These are phyloP conservation scores for Disparrhopalites patrizii DNA, from an alignment of 2,888 invertebrate genomes.

Conservation along the genomic window DNA sequence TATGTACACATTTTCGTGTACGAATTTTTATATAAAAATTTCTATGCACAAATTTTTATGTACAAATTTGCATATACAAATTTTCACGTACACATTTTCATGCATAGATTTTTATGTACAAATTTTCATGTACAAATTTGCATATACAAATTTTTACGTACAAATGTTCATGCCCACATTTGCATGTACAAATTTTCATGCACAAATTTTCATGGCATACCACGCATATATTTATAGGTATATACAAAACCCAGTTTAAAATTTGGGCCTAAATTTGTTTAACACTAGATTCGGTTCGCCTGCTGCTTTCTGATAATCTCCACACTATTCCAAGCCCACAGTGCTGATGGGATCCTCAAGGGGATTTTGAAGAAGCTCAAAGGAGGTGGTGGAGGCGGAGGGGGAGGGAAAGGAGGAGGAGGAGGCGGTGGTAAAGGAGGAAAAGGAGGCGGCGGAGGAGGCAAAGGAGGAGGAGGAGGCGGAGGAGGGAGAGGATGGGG, in stretches of 20 bases:
- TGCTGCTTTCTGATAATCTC: slow-evolving; percentile 10
- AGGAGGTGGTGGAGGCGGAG: slow-evolving; percentile 5
- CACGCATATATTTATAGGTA: no score
- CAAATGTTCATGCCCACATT: no score
- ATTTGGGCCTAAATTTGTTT: not conserved
- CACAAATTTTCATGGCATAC: no score
- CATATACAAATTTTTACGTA: no score
- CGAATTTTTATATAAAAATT: no score
- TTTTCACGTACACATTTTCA: no score
- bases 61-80: no score
- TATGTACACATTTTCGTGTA: no score
- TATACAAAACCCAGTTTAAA: not conserved
- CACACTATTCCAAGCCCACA: slow-evolving; percentile 2
- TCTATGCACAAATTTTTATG: no score
- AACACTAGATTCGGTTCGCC: not conserved
- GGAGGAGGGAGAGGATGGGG: not conserved
- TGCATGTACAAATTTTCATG: no score
- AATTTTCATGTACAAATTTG: no score
- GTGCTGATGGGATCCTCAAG: slow-evolving; percentile 16
- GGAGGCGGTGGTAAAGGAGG: not conserved
- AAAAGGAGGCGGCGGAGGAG: not conserved
- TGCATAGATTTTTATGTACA: no score
- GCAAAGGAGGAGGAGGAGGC: not conserved
- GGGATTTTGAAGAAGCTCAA: slow-evolving; percentile 10
- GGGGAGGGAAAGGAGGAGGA: not conserved